Evolutionary conservation across 2,888 invertebrate species (phyloP), one percentile per base, ranked within the genome.

Genomic region (Catotricha subobsoleta): DNA sequence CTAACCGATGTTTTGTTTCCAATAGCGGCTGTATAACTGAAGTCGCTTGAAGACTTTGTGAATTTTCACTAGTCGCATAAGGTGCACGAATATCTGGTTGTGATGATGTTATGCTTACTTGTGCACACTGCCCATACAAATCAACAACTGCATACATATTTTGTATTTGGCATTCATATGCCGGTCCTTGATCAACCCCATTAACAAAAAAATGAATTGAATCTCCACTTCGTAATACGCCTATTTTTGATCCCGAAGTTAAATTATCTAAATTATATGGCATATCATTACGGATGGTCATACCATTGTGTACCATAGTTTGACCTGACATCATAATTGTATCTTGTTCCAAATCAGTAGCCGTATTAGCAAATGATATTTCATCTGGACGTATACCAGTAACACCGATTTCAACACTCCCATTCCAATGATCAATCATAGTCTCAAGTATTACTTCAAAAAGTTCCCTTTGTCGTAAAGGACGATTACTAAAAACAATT

Each of bases 71-170:
- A 3, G 61, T 62, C 2, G 62, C 63, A 47, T 63, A 62, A 1
- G 64, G 62, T 0, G 63, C 62, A 21, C 57, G 51, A 35, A 57
- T 51, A 35, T 51, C 50, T 7, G 57, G 47, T 19, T 57, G 59
- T 12, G n/a, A n/a, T 1, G 52, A 49, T 2, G 59, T 59, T 9
- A 62, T 58, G 47, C 66, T 74, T 15, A 90, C 91, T 71, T 92
- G 88, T 2, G 90, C 86, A 60, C 94, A 94, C 57, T 88, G 88
- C 1, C 92, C 92, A 54, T 91, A 92, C 40, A 94, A 67, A 66
- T 94, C 92, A 39, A 94, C 77, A n/a, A 94, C 90, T 2, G 90
- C 91, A 65, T 84, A 94, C 41, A 92, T 76, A 59, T 79, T 83
- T 28, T 72, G 65, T 45, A 81, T 79, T 3, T 82, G 71, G 44